These are phyloP conservation scores for Holocentrus rufus DNA, from an alignment of 2,797 vertebrate genomes.

Conservation along the genomic window DNA sequence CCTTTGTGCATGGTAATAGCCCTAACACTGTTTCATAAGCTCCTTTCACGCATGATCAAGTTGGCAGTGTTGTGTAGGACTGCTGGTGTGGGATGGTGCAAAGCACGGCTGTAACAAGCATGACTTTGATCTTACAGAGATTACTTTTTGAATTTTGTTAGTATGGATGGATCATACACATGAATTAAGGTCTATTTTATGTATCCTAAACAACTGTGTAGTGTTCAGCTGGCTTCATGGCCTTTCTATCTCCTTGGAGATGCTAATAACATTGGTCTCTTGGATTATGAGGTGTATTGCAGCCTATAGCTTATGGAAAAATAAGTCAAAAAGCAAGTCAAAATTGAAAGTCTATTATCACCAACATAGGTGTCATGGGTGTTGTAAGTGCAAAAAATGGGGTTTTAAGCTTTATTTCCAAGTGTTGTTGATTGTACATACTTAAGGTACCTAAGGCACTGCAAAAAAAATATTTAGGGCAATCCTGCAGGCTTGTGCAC, in stretches of 20 bases:
- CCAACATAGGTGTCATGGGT: too few species aligned
- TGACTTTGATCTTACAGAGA: neutral
- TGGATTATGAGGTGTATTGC: neutral
- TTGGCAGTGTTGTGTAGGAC: slow-evolving; percentile 13
- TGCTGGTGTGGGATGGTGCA: neutral
- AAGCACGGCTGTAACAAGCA: neutral
- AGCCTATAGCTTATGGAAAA: neutral
- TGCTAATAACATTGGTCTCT: neutral
- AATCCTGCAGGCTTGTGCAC: neutral
- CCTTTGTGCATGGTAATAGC: slow-evolving; percentile 25
- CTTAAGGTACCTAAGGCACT: too few species aligned
- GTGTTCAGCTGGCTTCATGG: neutral
- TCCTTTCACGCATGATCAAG: slow-evolving; percentile 32
- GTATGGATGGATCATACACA: neutral
- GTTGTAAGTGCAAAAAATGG: too few species aligned
- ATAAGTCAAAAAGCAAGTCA: neutral
- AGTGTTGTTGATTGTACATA: too few species aligned
- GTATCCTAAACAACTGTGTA: too few species aligned
- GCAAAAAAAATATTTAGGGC: too few species aligned
- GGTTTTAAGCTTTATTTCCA: too few species aligned
- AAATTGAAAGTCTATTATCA: neutral
- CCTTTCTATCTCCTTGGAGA: neutral
- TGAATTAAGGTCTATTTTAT: neutral
- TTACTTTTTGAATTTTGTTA: neutral
- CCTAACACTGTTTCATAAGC: slow-evolving; percentile 35